A percentile compares a stretch with the other conserved stretches of the same genome.
phyloP scores from a whole-genome alignment of 2,888 invertebrate species.

The Melikaiella ostensackeni region DNA sequence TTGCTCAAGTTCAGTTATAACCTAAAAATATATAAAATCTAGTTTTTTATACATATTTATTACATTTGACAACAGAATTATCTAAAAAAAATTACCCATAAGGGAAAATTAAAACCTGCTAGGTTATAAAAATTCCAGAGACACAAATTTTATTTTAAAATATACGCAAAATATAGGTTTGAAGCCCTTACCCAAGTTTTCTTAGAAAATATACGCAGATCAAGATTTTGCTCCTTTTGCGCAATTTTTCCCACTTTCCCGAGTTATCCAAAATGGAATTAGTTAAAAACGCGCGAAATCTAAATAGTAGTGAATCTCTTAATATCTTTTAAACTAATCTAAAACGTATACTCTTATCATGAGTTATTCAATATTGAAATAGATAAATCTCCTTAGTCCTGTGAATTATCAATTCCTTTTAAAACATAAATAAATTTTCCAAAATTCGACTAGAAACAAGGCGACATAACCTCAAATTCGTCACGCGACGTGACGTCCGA shows the following conservation, averaged over 20 bases:
- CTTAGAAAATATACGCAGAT: background rate
- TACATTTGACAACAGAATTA: background rate
- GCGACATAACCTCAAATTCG: constrained; percentile 2
- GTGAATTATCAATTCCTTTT: background rate
- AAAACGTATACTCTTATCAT: background rate
- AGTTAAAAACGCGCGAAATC: background rate
- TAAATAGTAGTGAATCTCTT: background rate
- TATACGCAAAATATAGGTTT: background rate
- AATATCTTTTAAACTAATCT: background rate
- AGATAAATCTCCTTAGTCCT: background rate
- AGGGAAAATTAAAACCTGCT: background rate
- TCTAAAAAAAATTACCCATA: background rate
- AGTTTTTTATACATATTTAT: background rate
- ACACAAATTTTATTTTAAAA: background rate
- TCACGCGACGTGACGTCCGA: background rate
- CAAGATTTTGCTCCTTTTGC: background rate
- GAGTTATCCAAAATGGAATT: background rate
- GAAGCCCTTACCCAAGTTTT: background rate
- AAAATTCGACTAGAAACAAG: background rate
- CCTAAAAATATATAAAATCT: background rate
- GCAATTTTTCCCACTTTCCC: background rate
- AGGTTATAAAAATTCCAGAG: background rate
- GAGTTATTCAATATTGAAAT: background rate
- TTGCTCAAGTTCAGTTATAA: background rate
- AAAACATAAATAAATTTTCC: background rate